Base-by-base conservation (phyloP, 2,113 vertebrate species). In the Sinosuthora webbiana region DNA sequence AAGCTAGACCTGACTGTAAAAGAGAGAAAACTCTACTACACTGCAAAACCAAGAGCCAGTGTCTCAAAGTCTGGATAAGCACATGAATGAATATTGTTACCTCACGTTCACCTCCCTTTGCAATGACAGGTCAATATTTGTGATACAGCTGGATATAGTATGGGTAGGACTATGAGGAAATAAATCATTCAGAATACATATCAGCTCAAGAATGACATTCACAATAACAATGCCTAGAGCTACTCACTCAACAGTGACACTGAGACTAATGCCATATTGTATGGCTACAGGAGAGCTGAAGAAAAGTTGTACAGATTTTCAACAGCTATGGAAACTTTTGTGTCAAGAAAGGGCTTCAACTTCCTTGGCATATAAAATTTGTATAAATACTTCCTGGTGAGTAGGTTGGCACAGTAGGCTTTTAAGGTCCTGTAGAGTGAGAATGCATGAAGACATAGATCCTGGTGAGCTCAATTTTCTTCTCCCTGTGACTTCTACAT, bases 61-160 rank as follows among this genome's bases (percentile, higher is more conserved):
- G 42, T 45, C 19, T 79, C 47, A 59, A 74, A 47, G 19, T 45
- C 63, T 59, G 42, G 35, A 67, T 67, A 84, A 83, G 39, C 39
- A 59, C 7, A 2, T 31, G 63, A 92, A 90, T 77, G 6, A 57
- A 69, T 63, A 50, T 19, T 77, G 42, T 92, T 83, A 85, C 50
- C 65, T 30, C 41, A 30, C 25, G 15, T 93, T 88, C 88, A 80
- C 67, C 82, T 92, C 45, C 37, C 41, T 76, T 90, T 85, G 67
- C 63, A 86, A 17, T 74, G 88, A 77, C 55, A 92, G 83, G 91
- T 93, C 64, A 94, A 63, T 93, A 83, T 92, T 94, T 94, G 80
- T 92, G 86, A 63, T 70, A 70, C 52, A 83, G 52, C 52, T 90
- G 73, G 68, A 81, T 81, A 35, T 11, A 79, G 64, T 52, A 37